Base-by-base conservation (phyloP, 2,113 vertebrate species). In the Actinemys pallida region DNA sequence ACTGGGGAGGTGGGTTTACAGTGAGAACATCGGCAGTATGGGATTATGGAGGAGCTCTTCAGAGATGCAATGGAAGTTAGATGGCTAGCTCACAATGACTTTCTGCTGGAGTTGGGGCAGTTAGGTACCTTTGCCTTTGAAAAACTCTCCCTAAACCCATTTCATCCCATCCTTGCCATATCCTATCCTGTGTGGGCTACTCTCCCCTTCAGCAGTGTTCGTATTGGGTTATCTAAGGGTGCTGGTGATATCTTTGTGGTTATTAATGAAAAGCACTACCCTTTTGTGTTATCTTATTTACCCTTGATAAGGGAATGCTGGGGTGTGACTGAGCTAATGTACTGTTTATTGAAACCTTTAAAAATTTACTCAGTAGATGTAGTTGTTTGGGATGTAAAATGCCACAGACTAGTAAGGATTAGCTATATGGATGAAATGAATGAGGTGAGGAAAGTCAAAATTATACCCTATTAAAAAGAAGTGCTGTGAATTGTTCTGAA, bases 261-360 rank as follows among this genome's bases (percentile, higher is more conserved):
- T 97, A 90, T 95, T 96, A 92, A 93, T 24, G 57, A 62, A 72
- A 93, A 89, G 85, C 52, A 79, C 85, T 39, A 90, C 81, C 62
- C 94, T 89, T 50, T 25, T 84, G 1, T 94, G 72, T 92, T 97
- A 98, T 97, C 97, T 83, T 94, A 95, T 96, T 97, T 96, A 95
- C 94, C 96, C 94, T 93, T 95, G 97, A 97, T 97, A 97, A 56
- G 86, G 25, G 54, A 57, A 84, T 65, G 90, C 56, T 88, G 83
- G 54, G 94, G 59, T 65, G 35, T 50, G 65, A 69, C 81, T 97
- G 54, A 91, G 83, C 88, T 85, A n/a, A 84, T 93, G 76, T 49
- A 19, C 52, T 88, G 57, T 31, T 88, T 92, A 8, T 31, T 31
- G 83, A 54, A 92, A 94, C n/a, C 80, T 87, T 25, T 88, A 81